Percentiles rank a stretch among this genome's conserved stretches.
These are phyloP conservation scores for Latrodectus elegans DNA, from an alignment of 2,888 invertebrate genomes.

Conservation along the genomic window DNA sequence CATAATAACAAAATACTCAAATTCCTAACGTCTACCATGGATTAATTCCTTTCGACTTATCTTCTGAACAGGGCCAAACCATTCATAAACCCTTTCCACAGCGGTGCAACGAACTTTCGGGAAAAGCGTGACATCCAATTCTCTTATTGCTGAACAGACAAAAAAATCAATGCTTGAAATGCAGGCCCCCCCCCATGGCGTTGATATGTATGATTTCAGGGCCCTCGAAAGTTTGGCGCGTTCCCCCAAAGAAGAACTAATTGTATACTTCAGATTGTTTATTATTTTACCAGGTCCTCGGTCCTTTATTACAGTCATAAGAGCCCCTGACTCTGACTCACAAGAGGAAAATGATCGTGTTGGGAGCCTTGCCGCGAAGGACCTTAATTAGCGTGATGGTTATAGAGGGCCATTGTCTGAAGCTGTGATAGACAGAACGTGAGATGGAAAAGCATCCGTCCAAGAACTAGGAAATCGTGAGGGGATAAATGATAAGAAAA, in stretches of 20 bases:
- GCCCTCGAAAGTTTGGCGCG: not conserved
- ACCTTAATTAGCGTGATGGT: not conserved
- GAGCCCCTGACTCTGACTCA: not conserved
- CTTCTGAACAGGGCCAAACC: no score
- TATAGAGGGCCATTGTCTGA: not conserved
- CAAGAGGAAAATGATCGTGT: not conserved
- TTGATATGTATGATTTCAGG: not conserved
- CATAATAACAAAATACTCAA: no score
- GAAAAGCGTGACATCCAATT: no score
- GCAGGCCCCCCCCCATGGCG: not conserved
- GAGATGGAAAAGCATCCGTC: not conserved
- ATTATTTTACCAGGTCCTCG: not conserved
- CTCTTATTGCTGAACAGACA: no score
- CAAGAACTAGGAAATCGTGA: no score
- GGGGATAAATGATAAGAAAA: no score
- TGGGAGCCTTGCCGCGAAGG: not conserved
- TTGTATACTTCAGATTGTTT: conserved; percentile 6
- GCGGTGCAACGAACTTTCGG: no score
- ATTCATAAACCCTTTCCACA: no score
- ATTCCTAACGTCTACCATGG: no score
- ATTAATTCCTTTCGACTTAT: no score
- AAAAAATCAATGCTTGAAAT: no score
- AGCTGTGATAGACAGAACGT: not conserved
- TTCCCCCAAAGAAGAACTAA: conserved; percentile 9
- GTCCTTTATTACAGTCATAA: not conserved